These are phyloP conservation scores for Orius insidiosus DNA, from an alignment of 1,140 invertebrate genomes.

Conservation along the genomic window DNA sequence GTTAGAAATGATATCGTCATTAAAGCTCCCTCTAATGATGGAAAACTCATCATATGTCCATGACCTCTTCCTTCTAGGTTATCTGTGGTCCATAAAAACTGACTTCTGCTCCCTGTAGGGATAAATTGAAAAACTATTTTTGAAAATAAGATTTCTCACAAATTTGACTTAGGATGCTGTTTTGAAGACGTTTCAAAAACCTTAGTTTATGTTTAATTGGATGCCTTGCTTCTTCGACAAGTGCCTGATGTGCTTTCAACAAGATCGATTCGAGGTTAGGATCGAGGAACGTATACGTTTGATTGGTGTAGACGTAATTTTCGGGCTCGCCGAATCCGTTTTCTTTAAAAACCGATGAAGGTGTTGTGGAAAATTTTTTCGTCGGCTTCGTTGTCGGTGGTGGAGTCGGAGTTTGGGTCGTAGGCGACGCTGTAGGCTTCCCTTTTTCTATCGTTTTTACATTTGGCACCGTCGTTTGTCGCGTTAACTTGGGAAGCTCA, in stretches of 20 bases:
- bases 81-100: conserved; percentile 19
- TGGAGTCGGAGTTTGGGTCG: background rate
- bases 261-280: conserved; percentile 3
- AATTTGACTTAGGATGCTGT: conserved; percentile 6
- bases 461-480: conserved; percentile 2
- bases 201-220: conserved; percentile 7
- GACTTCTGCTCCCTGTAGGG: conserved; percentile 23
- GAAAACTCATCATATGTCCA: conserved; percentile 42
- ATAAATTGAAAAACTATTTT: background rate
- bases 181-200: conserved; percentile 7
- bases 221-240: background rate
- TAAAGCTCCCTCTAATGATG: conserved; percentile 57
- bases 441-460: background rate
- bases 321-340: background rate
- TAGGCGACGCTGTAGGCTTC: background rate
- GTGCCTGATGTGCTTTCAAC: conserved; percentile 7
- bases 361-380: background rate
- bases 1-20: conserved; percentile 67
- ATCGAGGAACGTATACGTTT: background rate
- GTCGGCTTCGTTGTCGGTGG: background rate
- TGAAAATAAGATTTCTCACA: conserved; percentile 3
- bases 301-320: background rate
- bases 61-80: conserved; percentile 22
- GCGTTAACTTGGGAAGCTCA: conserved; percentile 10
- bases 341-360: background rate